Conservation (phyloP, 2,888 invertebrate species). For the Galerucella nymphaeae region DNA sequence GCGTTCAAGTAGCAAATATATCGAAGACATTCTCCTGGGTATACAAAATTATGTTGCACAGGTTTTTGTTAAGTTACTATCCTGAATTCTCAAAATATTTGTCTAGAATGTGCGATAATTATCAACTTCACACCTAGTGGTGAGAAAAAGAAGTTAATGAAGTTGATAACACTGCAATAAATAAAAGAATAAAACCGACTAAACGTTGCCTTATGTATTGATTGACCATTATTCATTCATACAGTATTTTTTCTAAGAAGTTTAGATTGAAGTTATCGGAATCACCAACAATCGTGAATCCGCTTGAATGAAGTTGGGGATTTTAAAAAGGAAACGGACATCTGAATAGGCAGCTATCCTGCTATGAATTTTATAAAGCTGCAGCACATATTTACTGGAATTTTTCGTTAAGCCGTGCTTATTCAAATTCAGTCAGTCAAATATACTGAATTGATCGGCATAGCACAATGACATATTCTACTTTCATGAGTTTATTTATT, state of each 20-base stretch:
- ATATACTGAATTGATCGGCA: background rate
- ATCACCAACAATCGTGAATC: background rate
- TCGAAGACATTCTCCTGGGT: too few species aligned
- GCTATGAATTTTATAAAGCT: slow-evolving; percentile 21
- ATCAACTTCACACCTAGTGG: too few species aligned
- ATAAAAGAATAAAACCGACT: too few species aligned
- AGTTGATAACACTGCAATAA: too few species aligned
- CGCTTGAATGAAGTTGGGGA: slow-evolving; percentile 6
- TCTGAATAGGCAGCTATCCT: slow-evolving; percentile 12
- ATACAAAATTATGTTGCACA: too few species aligned
- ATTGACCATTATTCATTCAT: too few species aligned
- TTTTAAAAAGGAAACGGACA: slow-evolving; percentile 13
- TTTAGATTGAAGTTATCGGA: background rate
- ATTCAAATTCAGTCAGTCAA: slow-evolving; percentile 5
- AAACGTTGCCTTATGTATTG: too few species aligned
- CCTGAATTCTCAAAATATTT: too few species aligned
- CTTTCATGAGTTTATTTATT: background rate
- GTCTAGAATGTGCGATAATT: too few species aligned
- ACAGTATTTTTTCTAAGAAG: background rate
- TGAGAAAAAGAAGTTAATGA: too few species aligned
- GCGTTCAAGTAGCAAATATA: too few species aligned
- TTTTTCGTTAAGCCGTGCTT: background rate
- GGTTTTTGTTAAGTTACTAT: too few species aligned
- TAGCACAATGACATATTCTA: slow-evolving; percentile 1
- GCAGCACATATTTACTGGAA: background rate